Evolutionary conservation across 2,113 vertebrate species (phyloP).

Genomic region (Datnioides undecimradiatus): DNA sequence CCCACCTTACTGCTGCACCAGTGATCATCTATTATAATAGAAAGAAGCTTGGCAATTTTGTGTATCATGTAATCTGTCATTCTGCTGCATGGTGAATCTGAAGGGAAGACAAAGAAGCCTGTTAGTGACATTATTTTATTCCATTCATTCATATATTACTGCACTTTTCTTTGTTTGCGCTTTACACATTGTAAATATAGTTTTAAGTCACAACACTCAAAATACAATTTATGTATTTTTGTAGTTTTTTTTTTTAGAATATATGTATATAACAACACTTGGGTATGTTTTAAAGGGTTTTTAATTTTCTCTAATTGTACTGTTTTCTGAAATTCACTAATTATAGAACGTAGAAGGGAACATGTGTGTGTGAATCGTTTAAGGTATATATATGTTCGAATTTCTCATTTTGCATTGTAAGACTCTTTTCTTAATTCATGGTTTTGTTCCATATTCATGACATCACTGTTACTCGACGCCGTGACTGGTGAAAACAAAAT

Average conservation of each 20-base stretch:
- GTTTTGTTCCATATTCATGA: background rate
- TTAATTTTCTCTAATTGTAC: background rate
- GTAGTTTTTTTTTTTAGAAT: too few species aligned
- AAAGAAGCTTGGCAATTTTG: background rate
- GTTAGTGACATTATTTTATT: background rate
- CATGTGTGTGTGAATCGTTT: background rate
- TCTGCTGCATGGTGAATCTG: background rate
- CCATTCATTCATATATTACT: background rate
- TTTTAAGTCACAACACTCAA: background rate
- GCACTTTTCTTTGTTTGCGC: background rate
- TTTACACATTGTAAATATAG: background rate
- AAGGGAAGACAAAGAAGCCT: background rate
- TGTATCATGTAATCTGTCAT: background rate
- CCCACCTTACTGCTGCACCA: too few species aligned
- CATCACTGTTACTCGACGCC: background rate
- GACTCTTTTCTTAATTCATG: background rate
- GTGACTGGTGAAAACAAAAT: background rate
- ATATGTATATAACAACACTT: background rate
- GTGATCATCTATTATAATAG: too few species aligned
- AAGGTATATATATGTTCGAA: background rate
- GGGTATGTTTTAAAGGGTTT: background rate
- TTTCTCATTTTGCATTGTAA: background rate
- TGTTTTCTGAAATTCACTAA: background rate
- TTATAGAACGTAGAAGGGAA: too few species aligned
- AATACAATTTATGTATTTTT: background rate